Base-by-base conservation (phyloP, 2,113 vertebrate species). In the Scortum barcoo region DNA sequence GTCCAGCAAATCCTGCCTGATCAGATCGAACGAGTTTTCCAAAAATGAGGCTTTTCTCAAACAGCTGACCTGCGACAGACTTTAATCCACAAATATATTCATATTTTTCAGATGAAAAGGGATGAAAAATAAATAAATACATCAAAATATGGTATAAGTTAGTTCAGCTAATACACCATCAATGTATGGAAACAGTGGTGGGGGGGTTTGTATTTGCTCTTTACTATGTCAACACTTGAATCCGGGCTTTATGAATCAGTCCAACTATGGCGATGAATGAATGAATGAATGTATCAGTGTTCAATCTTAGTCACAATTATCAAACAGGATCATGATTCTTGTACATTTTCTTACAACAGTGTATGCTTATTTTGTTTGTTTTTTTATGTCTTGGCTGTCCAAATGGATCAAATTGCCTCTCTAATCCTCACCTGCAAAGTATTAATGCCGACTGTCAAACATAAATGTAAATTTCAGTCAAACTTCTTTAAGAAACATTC, bases 21-120 rank as follows among this genome's bases (percentile, higher is more conserved):
- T 86, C 54, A 62, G 44, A 85, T n/a, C 65, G 80, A 78, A 79
- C 2, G 10, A 58, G 70, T 65, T 78, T 57, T 75, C 74, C 56
- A 75, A 74, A 81, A 73, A 53, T 57, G 51, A 69, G 76, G 63
- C 53, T 84, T 89, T 83, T 33, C 19, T 54, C 36, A 73, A 71
- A 63, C 40, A 28, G 76, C 67, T 69, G 60, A 67, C 53, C 77
- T 12, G 68, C 67, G 8, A 0, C 30, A 28, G 54, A 19, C 48
- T 74, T 50, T 87, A 86, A 83, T 84, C 73, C 61, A 44, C 14
- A 28, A 48, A 38, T 58, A 42, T 7, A 68, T 75, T 80, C 60
- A 51, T 66, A 56, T 74, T 76, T 36, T 36, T 80, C 42, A 2
- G 61, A 19, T 36, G 16, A 61, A 48, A 77, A 20, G 48, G 82